Conservation (phyloP, 2,888 invertebrate species). For the Agrotis clavis region DNA sequence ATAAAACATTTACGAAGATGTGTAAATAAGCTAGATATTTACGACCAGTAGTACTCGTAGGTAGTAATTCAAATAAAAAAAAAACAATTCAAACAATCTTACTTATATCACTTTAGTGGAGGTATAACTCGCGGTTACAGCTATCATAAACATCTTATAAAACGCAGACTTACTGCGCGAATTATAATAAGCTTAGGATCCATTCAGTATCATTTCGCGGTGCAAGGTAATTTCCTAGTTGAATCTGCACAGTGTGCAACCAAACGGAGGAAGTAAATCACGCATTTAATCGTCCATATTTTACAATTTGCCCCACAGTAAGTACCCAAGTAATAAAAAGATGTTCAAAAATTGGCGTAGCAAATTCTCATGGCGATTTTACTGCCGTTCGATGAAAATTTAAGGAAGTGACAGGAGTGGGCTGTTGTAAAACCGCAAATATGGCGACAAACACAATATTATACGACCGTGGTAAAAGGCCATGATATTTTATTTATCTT, state of each 20-base stretch:
- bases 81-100: constrained; percentile 36
- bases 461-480: constrained; percentile 17
- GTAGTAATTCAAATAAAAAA: constrained; percentile 34
- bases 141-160: constrained; percentile 76
- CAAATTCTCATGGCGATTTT: constrained; percentile 73
- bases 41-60: constrained; percentile 19
- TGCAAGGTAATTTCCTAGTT: constrained; percentile 77
- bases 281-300: constrained; percentile 81
- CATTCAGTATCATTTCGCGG: constrained; percentile 79
- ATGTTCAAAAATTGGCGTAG: constrained; percentile 69
- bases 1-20: constrained; percentile 14
- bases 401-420: constrained; percentile 67
- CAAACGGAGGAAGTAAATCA: constrained; percentile 78
- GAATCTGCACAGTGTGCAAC: constrained; percentile 67
- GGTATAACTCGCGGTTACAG: constrained; percentile 75
- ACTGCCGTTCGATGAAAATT: constrained; percentile 77
- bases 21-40: constrained; percentile 12
- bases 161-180: constrained; percentile 77
- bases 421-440: constrained; percentile 21
- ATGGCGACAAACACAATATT: constrained; percentile 32
- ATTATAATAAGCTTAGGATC: constrained; percentile 81
- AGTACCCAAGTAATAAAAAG: constrained; percentile 72
- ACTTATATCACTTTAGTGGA: constrained; percentile 59
- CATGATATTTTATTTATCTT: constrained; percentile 37
- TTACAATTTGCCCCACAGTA: constrained; percentile 82